Percentiles rank a stretch among this genome's conserved stretches.
Conservation (phyloP, 2,113 vertebrate species). For the Otis tarda region DNA sequence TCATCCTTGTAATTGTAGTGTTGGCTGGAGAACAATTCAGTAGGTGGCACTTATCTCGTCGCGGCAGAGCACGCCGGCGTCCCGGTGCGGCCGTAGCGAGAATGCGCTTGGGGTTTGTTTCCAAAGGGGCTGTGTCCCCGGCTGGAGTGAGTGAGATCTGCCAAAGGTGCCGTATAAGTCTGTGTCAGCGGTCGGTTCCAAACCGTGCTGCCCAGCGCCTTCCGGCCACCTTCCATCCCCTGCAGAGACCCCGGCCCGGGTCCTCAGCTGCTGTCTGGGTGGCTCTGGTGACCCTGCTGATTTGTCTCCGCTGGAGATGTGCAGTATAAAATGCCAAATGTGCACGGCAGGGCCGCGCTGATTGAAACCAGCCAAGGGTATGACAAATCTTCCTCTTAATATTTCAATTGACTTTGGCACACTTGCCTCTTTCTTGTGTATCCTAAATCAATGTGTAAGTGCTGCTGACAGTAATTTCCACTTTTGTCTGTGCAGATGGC, state of each 20-base stretch:
- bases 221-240: neutral
- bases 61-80: neutral
- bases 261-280: neutral
- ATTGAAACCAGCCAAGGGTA: conserved; percentile 42
- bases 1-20: neutral
- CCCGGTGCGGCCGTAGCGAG: fast-evolving
- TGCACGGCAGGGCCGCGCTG: neutral
- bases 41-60: neutral
- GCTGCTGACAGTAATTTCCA: conserved; percentile 53
- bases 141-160: neutral
- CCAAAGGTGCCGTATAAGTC: neutral
- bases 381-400: conserved; percentile 48
- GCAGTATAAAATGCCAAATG: neutral
- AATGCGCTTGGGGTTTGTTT: neutral
- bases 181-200: fast-evolving
- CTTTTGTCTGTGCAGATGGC: conserved; percentile 27
- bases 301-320: neutral
- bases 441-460: conserved; percentile 45
- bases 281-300: neutral
- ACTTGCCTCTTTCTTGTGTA: neutral
- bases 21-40: neutral
- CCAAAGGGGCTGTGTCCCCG: neutral
- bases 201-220: neutral
- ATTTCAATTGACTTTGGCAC: conserved; percentile 56
- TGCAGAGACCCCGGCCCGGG: neutral